These are phyloP conservation scores for Epinotia brunnichana DNA, from an alignment of 2,888 invertebrate genomes.

Conservation along the genomic window DNA sequence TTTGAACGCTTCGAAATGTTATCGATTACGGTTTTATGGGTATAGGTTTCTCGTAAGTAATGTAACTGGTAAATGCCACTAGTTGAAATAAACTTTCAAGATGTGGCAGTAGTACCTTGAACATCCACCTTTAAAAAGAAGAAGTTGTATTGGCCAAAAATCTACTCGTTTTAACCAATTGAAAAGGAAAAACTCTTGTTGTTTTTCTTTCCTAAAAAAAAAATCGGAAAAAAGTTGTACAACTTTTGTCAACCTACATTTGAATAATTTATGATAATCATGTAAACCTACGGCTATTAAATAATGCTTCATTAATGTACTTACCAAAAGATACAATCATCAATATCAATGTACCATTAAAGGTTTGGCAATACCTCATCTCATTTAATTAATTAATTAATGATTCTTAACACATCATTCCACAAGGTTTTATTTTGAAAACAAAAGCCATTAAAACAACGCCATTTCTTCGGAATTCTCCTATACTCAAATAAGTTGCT, in stretches of 20 bases:
- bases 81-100: neutral
- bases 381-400: constrained; percentile 38
- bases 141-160: too few species aligned
- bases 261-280: neutral
- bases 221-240: too few species aligned
- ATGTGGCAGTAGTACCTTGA: neutral
- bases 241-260: too few species aligned
- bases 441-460: constrained; percentile 38
- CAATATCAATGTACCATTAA: constrained; percentile 31
- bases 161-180: too few species aligned
- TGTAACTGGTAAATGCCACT: neutral
- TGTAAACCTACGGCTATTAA: neutral
- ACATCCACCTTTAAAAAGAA: too few species aligned
- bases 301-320: constrained; percentile 20
- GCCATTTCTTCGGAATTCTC: neutral
- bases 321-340: constrained; percentile 20
- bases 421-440: constrained; percentile 39
- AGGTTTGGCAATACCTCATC: constrained; percentile 24
- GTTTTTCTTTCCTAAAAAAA: too few species aligned
- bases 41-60: constrained; percentile 20
- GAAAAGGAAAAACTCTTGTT: too few species aligned
- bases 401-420: constrained; percentile 34
- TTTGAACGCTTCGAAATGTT: constrained; percentile 23
- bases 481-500: neutral
- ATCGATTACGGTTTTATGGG: constrained; percentile 25